These are phyloP conservation scores for Paralvinella palmiformis DNA, from an alignment of 1,140 invertebrate species.

Conservation along the genomic window DNA sequence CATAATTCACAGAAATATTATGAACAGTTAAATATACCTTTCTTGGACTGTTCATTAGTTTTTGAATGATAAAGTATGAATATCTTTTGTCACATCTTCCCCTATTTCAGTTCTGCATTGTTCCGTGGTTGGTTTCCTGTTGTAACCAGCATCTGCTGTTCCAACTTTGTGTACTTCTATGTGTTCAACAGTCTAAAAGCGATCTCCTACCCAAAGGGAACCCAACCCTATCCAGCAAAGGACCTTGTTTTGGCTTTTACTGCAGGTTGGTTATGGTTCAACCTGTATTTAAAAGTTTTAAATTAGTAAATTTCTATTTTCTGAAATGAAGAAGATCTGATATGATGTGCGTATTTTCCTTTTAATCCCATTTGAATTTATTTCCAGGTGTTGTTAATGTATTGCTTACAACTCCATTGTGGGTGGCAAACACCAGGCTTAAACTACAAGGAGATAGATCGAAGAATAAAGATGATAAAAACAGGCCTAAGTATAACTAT, in stretches of 20 bases:
- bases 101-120: conserved; percentile 56
- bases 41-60: no score
- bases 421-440: conserved; percentile 84
- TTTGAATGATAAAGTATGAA: no score
- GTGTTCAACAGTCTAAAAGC: conserved; percentile 77
- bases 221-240: conserved; percentile 57
- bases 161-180: conserved; percentile 91
- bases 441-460: conserved; percentile 63
- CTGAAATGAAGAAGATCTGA: no score
- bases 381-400: conserved; percentile 71
- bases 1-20: neutral
- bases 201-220: conserved; percentile 43
- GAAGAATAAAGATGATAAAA: conserved; percentile 30
- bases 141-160: conserved; percentile 72
- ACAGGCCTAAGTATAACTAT: conserved; percentile 39
- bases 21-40: no score
- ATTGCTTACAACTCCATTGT: conserved; percentile 74
- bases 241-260: conserved; percentile 74
- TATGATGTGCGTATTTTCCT: no score
- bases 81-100: no score
- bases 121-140: conserved; percentile 78
- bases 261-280: conserved; percentile 59
- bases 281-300: no score
- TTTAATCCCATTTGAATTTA: no score
- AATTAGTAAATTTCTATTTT: no score